Evolutionary conservation across 2,797 vertebrate genomes (phyloP).

Genomic region (Glossophaga mutica): DNA sequence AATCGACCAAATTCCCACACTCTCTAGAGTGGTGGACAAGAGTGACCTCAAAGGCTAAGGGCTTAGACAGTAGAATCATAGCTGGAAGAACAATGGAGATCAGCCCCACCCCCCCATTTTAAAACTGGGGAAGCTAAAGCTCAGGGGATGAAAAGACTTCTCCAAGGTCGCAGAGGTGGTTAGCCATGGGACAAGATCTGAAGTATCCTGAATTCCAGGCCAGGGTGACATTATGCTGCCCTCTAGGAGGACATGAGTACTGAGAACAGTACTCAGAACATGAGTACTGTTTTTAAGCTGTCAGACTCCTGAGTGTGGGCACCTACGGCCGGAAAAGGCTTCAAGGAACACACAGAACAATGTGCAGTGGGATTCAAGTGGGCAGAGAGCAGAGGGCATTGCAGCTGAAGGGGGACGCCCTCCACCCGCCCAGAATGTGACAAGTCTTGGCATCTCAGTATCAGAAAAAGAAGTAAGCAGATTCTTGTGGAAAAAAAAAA

Average conservation of each 20-base stretch:
- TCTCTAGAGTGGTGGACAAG: not conserved
- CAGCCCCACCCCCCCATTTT: not conserved
- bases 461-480: slow-evolving; percentile 57
- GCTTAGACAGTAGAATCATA: not conserved
- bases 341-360: not conserved
- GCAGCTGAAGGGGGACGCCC: not conserved
- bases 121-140: not conserved
- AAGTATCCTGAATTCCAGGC: not conserved
- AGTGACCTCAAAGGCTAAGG: slow-evolving; percentile 15
- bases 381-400: not conserved
- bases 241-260: not conserved
- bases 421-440: slow-evolving; percentile 31
- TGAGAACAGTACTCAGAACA: too few relatives aligned
- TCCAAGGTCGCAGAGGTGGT: not conserved
- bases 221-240: not conserved
- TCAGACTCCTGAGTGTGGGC: not conserved
- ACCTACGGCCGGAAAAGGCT: not conserved
- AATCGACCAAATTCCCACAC: not conserved
- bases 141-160: not conserved
- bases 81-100: not conserved
- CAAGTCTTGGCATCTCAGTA: slow-evolving; percentile 41
- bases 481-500: slow-evolving; percentile 44
- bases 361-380: not conserved
- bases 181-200: not conserved
- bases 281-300: not conserved